Evolutionary conservation across 1,140 invertebrate species (phyloP), one percentile per base, ranked within the genome.

Genomic region (Mycetomoellerius zeteki): DNA sequence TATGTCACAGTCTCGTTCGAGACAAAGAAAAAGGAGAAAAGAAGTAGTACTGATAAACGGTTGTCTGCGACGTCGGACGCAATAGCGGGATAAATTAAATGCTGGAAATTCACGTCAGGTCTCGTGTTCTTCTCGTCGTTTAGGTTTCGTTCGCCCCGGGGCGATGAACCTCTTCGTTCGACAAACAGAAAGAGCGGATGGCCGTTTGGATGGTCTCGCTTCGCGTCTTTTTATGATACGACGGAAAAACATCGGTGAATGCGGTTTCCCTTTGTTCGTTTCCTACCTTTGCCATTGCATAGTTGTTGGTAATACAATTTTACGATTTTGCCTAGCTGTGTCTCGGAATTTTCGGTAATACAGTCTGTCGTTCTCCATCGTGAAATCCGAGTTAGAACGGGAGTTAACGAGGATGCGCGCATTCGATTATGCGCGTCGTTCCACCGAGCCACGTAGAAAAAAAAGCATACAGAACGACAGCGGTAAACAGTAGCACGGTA

Each of bases 171-270:
- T 62, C 54, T 75, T 65, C 54, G 67, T 89, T 80, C 73, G 50
- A 60, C 72, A 65, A 56, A 72, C 33, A 52, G 87, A 64, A 86
- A 69, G 73, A 69, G 30, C 37, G 56, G 50, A 82, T 54, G 12
- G 60, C 73, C 56, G 76, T 77, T 88, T 56, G 80, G 54, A n/a
- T 47, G 62, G 37, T 87, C 56, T 52, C 75, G 64, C 56, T 67
- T 80, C 84, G 64, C 64, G 73, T 72, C 67, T 89, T 90, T 90
- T 90, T 90, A 89, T 80, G 89, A 85, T 72, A 72, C 33, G 30
- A 76, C 58, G 69, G 65, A 54, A 89, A 85, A 89, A 89, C 78
- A 89, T 54, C 62, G 21, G 52, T 27, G 58, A 76, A 37, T 76
- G 60, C 56, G 52, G 85, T 52, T 14, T 10, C 62, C 67, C 80